Evolutionary conservation across 2,888 invertebrate genomes (phyloP).

Genomic region (Portevinia maculata): DNA sequence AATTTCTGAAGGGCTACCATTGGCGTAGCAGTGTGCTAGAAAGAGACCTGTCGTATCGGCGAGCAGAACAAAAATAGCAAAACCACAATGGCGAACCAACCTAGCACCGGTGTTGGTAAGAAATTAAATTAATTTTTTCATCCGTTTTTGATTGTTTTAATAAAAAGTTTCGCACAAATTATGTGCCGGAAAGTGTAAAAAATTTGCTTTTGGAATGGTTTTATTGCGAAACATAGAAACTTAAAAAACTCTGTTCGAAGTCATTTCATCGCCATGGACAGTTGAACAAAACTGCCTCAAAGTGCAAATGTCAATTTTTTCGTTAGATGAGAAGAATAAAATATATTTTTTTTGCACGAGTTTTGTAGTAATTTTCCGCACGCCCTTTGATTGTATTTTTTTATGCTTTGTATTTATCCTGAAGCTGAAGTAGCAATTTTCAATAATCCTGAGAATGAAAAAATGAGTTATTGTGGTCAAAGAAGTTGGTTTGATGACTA

Average conservation of each 20-base stretch:
- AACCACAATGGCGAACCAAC: conserved; percentile 91
- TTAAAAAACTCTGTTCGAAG: conserved; percentile 43
- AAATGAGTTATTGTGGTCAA: conserved; percentile 10
- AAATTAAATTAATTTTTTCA: conserved; percentile 77
- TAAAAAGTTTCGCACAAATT: conserved; percentile 5
- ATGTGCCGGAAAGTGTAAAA: conserved; percentile 25
- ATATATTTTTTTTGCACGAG: conserved; percentile 10
- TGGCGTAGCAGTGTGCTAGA: conserved; percentile 65
- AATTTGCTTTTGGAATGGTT: conserved; percentile 13
- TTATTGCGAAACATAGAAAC: background rate
- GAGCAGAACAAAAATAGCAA: conserved; percentile 75
- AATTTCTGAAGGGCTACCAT: conserved; percentile 65
- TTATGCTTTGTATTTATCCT: background rate
- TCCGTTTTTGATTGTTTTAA: conserved; percentile 34
- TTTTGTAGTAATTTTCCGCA: conserved; percentile 24
- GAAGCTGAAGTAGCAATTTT: background rate
- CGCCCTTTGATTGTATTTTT: background rate
- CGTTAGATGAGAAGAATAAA: conserved; percentile 33
- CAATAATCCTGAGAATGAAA: background rate
- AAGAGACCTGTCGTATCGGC: conserved; percentile 69
- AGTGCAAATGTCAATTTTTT: conserved; percentile 73
- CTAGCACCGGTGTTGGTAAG: conserved; percentile 96
- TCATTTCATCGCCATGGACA: conserved; percentile 33
- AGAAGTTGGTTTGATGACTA: conserved; percentile 50
- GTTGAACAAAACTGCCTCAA: conserved; percentile 68